Evolutionary conservation across 2,113 vertebrate species (phyloP).

Genomic region (Collichthys lucidus): DNA sequence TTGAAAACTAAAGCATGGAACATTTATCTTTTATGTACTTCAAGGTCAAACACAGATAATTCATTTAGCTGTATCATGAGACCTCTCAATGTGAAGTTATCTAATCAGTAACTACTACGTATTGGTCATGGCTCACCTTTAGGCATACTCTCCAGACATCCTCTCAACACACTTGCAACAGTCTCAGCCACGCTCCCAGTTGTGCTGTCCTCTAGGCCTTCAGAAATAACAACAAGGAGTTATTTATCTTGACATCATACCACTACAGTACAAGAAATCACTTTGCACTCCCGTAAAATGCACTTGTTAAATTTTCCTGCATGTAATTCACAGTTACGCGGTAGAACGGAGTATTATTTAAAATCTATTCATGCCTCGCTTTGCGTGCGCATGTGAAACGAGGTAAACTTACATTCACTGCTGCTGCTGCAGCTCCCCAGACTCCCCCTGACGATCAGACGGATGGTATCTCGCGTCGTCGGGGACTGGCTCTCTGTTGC

Average conservation of each 20-base stretch:
- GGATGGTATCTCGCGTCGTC: slow-evolving; percentile 90
- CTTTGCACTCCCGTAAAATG: neutral
- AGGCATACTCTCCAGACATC: slow-evolving; percentile 95
- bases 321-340: neutral
- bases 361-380: neutral
- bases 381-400: neutral
- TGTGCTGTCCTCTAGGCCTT: slow-evolving; percentile 95
- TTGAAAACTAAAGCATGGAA: neutral
- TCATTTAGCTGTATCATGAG: neutral
- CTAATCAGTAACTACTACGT: neutral
- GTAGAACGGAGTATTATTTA: neutral
- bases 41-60: slow-evolving; percentile 11
- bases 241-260: slow-evolving; percentile 8
- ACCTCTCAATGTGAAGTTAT: neutral
- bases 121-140: slow-evolving; percentile 78
- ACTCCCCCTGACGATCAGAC: slow-evolving; percentile 96
- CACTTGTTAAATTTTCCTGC: neutral
- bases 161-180: slow-evolving; percentile 91
- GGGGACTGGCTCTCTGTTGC: slow-evolving; percentile 88
- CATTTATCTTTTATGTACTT: neutral
- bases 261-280: neutral
- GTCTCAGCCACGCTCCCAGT: slow-evolving; percentile 95
- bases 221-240: slow-evolving; percentile 38
- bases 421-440: slow-evolving; percentile 98
- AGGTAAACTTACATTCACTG: slow-evolving; percentile 92